A percentile compares a stretch with the other conserved stretches of the same genome.
phyloP scores from a whole-genome alignment of 1,140 invertebrate species.

The Ephestia elutella region DNA sequence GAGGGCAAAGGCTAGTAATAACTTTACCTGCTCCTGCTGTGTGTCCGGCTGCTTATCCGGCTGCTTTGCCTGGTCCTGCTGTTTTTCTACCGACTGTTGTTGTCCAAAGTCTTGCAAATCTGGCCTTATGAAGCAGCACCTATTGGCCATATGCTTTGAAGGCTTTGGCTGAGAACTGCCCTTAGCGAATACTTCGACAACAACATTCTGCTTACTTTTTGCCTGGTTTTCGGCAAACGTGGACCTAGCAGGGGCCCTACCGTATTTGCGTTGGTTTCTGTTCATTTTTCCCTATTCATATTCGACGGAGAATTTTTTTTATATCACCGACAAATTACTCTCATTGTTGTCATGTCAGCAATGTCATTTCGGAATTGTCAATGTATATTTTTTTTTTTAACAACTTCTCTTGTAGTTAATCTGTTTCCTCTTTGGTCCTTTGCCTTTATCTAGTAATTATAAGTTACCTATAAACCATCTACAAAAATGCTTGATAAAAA shows the following conservation, averaged over 20 bases:
- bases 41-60: background rate
- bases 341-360: too few species aligned
- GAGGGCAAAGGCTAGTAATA: too few species aligned
- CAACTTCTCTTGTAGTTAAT: too few species aligned
- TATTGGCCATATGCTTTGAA: conserved; percentile 21
- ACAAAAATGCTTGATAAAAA: too few species aligned
- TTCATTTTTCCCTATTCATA: conserved; percentile 21
- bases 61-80: background rate
- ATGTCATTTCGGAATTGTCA: too few species aligned
- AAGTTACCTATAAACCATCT: too few species aligned
- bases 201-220: background rate
- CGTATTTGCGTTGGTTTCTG: conserved; percentile 19
- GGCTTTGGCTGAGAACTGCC: conserved; percentile 9
- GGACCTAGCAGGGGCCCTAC: too few species aligned
- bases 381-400: too few species aligned
- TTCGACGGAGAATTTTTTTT: background rate
- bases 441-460: too few species aligned
- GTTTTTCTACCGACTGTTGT: background rate
- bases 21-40: background rate
- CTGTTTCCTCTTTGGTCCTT: too few species aligned
- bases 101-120: conserved; percentile 25
- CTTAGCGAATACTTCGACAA: background rate
- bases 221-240: background rate
- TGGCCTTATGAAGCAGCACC: conserved; percentile 35
- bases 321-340: too few species aligned